A percentile compares a stretch with the other conserved stretches of the same genome.
phyloP scores from a whole-genome alignment of 1,140 invertebrate genomes.

The Sycophaga agraensis region DNA sequence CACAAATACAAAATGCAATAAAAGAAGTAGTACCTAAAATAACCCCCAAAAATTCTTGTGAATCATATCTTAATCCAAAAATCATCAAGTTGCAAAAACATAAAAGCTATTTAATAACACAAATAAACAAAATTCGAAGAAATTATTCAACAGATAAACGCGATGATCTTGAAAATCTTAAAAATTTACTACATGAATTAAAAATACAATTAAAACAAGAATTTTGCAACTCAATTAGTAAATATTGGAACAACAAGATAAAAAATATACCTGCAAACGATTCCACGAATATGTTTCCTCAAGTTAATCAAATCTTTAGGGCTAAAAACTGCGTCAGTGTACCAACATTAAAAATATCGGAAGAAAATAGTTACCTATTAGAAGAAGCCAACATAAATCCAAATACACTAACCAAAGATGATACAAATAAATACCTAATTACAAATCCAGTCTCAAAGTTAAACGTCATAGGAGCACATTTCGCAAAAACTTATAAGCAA shows the following conservation, averaged over 20 bases:
- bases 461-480: slow-evolving; percentile 13
- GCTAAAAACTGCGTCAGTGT: neutral
- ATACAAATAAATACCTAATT: neutral
- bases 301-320: slow-evolving; percentile 2
- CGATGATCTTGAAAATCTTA: neutral
- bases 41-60: neutral
- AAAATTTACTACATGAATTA: neutral
- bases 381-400: neutral
- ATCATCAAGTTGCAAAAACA: neutral
- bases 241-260: neutral
- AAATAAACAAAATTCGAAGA: neutral
- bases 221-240: neutral
- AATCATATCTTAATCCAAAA: neutral
- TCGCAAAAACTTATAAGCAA: slow-evolving; percentile 3
- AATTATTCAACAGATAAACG: neutral
- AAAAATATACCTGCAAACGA: neutral
- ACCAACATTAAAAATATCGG: neutral
- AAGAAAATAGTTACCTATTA: neutral
- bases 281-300: neutral
- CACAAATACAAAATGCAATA: neutral
- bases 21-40: neutral
- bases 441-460: slow-evolving; percentile 2
- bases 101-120: neutral
- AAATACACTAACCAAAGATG: neutral
- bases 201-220: slow-evolving; percentile 2